Percentiles rank a stretch among this genome's conserved stretches.
phyloP scores from a whole-genome alignment of 1,140 invertebrate species.

The Ctenoplectra terminalis region DNA sequence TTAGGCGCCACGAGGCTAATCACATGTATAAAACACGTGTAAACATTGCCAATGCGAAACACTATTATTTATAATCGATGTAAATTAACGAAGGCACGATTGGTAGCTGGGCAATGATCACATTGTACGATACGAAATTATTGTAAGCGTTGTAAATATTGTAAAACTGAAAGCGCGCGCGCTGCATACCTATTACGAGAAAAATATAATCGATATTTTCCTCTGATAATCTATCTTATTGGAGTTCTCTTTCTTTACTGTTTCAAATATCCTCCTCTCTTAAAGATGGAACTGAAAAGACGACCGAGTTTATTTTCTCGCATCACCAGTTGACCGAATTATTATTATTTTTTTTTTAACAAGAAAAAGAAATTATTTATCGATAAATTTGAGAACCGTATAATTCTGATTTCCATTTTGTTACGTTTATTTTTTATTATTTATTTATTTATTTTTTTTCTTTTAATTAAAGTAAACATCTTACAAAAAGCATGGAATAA shows the following conservation, averaged over 20 bases:
- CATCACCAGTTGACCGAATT: too few species aligned
- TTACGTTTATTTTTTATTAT: neutral
- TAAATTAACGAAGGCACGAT: slow-evolving; percentile 66
- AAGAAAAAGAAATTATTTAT: too few species aligned
- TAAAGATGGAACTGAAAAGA: too few species aligned
- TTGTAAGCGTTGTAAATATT: slow-evolving; percentile 75
- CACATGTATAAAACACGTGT: slow-evolving; percentile 41
- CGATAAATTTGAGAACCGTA: too few species aligned
- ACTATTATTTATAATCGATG: slow-evolving; percentile 67
- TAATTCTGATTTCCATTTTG: neutral
- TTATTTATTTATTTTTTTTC: too few species aligned
- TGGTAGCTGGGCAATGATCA: slow-evolving; percentile 12
- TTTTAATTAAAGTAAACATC: too few species aligned
- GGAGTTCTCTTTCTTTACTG: neutral
- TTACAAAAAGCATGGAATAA: neutral
- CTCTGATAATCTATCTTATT: slow-evolving; percentile 64
- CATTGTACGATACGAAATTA: slow-evolving; percentile 33
- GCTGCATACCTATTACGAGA: slow-evolving; percentile 59
- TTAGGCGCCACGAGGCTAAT: slow-evolving; percentile 3
- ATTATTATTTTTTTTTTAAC: too few species aligned
- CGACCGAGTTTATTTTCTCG: neutral
- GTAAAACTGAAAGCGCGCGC: slow-evolving; percentile 69
- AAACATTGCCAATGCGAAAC: slow-evolving; percentile 28
- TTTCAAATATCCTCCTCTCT: neutral
- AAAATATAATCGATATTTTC: slow-evolving; percentile 79